Evolutionary conservation across 2,797 vertebrate species (phyloP).

Genomic region (Rhinichthys osculus): DNA sequence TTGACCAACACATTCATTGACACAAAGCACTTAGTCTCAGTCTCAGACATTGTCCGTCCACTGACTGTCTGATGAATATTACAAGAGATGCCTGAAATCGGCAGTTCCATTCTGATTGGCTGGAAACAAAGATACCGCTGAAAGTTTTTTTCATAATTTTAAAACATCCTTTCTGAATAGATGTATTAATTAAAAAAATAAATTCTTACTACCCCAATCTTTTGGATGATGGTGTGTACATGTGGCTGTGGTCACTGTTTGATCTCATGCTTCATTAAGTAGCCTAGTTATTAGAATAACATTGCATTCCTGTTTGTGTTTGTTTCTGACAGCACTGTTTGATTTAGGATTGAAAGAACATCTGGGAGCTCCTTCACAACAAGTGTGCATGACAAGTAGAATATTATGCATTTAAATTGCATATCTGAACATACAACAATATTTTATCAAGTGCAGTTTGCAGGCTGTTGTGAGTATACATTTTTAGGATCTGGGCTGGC

Average conservation of each 20-base stretch:
- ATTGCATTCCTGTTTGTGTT: background rate
- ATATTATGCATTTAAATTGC: no score
- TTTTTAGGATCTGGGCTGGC: background rate
- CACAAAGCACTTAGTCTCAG: slow-evolving; percentile 10
- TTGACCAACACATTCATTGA: background rate
- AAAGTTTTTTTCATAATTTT: background rate
- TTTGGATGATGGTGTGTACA: background rate
- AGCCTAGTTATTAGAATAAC: no score
- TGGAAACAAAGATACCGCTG: background rate
- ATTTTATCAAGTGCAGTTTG: background rate
- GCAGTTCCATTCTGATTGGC: background rate
- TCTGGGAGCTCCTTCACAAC: background rate
- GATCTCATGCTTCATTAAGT: no score
- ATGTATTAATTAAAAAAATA: background rate
- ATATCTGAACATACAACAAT: background rate
- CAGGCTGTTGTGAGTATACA: background rate
- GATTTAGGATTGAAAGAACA: slow-evolving; percentile 7
- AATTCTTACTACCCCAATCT: background rate
- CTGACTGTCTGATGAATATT: background rate
- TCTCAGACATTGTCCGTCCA: background rate
- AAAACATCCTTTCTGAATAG: background rate
- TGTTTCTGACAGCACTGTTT: background rate
- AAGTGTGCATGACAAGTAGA: background rate
- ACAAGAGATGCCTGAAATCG: background rate
- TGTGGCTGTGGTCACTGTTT: background rate